phyloP scores from a whole-genome alignment of 2,113 vertebrate species.

The Syngnathus scovelli region DNA sequence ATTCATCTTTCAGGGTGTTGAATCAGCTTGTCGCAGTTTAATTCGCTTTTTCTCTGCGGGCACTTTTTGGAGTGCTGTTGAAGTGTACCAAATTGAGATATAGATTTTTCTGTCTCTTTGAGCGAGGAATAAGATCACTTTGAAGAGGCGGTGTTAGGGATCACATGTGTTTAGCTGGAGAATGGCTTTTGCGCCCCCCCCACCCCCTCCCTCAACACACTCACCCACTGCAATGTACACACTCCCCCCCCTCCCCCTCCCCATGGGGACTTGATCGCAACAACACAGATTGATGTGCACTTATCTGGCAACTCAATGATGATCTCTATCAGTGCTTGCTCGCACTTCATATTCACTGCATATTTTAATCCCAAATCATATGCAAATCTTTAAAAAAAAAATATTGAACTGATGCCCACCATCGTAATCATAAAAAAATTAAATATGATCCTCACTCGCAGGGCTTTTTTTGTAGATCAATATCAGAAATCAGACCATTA shows the following conservation, averaged over 20 bases:
- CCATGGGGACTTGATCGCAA: not conserved
- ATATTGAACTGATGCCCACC: slow-evolving; percentile 20
- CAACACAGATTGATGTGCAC: not conserved
- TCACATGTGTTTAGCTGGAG: slow-evolving; percentile 55
- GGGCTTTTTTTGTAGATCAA: slow-evolving; percentile 51
- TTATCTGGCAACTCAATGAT: slow-evolving; percentile 8
- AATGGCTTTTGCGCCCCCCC: slow-evolving; percentile 44
- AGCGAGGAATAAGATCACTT: slow-evolving; percentile 62
- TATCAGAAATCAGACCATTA: slow-evolving; percentile 75
- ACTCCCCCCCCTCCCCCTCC: not conserved
- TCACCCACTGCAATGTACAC: no score
- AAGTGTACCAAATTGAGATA: slow-evolving; percentile 72
- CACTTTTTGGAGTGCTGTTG: slow-evolving; percentile 57
- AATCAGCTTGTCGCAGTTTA: slow-evolving; percentile 68
- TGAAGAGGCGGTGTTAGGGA: slow-evolving; percentile 53
- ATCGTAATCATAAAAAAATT: slow-evolving; percentile 55
- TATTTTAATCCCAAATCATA: not conserved
- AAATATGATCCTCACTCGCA: slow-evolving; percentile 59
- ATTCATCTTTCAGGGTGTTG: slow-evolving; percentile 65
- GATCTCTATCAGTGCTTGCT: not conserved
- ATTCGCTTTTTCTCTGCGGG: slow-evolving; percentile 60
- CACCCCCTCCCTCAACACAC: no score
- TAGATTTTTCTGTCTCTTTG: slow-evolving; percentile 70
- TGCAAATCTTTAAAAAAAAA: not conserved
- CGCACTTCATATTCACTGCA: not conserved